Conservation (phyloP, 2,888 invertebrate genomes). For the Hypsopygia costalis region DNA sequence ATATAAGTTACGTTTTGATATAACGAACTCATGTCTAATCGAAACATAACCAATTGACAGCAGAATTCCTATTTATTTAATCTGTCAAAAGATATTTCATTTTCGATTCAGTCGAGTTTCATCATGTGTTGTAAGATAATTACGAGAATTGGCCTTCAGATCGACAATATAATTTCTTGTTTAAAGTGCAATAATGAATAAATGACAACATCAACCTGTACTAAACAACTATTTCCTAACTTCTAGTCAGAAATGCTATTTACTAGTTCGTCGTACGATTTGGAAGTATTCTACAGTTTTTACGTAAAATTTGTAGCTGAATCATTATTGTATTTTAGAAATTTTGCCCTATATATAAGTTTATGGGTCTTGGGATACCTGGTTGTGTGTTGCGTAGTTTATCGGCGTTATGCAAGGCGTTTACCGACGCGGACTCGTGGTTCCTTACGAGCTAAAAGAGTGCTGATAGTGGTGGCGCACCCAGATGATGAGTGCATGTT, state of each 20-base stretch:
- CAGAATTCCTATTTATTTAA: no score
- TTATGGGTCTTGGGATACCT: constrained; percentile 78
- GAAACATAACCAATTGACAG: no score
- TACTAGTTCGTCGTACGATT: constrained; percentile 39
- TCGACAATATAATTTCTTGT: no score
- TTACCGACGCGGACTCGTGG: constrained; percentile 70
- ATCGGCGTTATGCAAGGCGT: constrained; percentile 73
- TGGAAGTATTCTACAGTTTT: constrained; percentile 51
- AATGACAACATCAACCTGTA: constrained; percentile 15
- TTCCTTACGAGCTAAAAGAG: constrained; percentile 77
- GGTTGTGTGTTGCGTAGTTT: constrained; percentile 70
- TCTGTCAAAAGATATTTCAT: no score
- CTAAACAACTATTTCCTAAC: constrained; percentile 18
- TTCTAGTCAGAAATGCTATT: constrained; percentile 66
- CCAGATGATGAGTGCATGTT: constrained; percentile 99
- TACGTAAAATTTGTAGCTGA: constrained; percentile 59
- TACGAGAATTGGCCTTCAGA: no score
- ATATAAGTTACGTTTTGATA: no score
- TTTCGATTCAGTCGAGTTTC: no score
- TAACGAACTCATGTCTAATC: no score
- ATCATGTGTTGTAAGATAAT: no score
- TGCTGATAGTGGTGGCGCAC: constrained; percentile 94
- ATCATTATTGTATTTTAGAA: constrained; percentile 55
- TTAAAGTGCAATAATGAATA: constrained; percentile 3
- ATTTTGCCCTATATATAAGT: constrained; percentile 69